Conservation (phyloP, 2,797 vertebrate species). For the Epinephelus malabaricus region DNA sequence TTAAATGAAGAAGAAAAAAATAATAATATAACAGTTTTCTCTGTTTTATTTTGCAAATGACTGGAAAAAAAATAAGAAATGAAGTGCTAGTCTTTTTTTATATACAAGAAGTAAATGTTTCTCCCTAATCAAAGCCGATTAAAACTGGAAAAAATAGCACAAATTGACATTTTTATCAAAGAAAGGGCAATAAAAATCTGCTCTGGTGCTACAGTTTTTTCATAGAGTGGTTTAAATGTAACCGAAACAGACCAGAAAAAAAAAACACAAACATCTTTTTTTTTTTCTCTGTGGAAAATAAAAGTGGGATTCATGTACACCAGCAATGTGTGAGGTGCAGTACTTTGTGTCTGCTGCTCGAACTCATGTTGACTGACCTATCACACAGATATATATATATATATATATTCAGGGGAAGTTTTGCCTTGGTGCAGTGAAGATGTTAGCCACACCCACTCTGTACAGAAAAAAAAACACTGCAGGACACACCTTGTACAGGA, state of each 20-base stretch:
- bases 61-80: slow-evolving; percentile 73
- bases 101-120: slow-evolving; percentile 70
- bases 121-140: slow-evolving; percentile 73
- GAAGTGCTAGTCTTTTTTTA: slow-evolving; percentile 81
- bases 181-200: slow-evolving; percentile 81
- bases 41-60: slow-evolving; percentile 82
- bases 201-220: slow-evolving; percentile 88
- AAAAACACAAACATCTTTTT: slow-evolving; percentile 54
- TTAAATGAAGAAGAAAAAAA: slow-evolving; percentile 71
- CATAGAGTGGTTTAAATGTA: slow-evolving; percentile 84
- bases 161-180: slow-evolving; percentile 84
- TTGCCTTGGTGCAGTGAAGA: slow-evolving; percentile 81
- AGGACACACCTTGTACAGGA: slow-evolving; percentile 77
- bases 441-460: slow-evolving; percentile 79
- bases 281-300: slow-evolving; percentile 83
- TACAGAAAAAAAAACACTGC: slow-evolving; percentile 55
- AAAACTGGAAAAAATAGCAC: slow-evolving; percentile 81
- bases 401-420: slow-evolving; percentile 63
- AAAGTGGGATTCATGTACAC: slow-evolving; percentile 86
- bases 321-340: slow-evolving; percentile 80
- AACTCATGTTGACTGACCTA: slow-evolving; percentile 54
- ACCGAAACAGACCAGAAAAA: slow-evolving; percentile 76
- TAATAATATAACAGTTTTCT: slow-evolving; percentile 70
- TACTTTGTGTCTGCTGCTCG: slow-evolving; percentile 76
- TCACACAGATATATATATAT: slow-evolving; percentile 31